phyloP scores from a whole-genome alignment of 2,113 vertebrate species.

The Mohoua ochrocephala region DNA sequence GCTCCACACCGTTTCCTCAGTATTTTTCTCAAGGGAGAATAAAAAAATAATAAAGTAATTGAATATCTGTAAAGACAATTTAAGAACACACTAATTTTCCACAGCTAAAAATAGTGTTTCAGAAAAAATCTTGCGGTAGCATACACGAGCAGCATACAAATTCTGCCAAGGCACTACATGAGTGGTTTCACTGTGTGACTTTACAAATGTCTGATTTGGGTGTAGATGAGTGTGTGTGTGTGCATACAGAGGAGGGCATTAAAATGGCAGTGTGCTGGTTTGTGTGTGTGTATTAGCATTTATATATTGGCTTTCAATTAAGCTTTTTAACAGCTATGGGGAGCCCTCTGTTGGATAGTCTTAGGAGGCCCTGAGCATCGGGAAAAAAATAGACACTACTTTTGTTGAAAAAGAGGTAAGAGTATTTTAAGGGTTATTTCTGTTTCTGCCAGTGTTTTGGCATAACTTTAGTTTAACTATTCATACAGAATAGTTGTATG shows the following conservation, averaged over 20 bases:
- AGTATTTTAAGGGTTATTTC: neutral
- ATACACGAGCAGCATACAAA: neutral
- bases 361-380: neutral
- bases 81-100: neutral
- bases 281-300: neutral
- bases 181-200: neutral
- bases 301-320: neutral
- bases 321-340: neutral
- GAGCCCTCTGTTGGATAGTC: constrained; percentile 64
- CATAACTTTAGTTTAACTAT: neutral
- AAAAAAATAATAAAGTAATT: neutral
- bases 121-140: neutral
- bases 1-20: fast-evolving
- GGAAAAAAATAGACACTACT: neutral
- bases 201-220: neutral
- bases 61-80: neutral
- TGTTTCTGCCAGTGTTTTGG: neutral
- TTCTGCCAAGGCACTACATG: neutral
- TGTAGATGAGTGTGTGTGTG: neutral
- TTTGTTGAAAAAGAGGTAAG: neutral
- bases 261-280: neutral
- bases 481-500: neutral
- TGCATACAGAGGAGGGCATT: neutral
- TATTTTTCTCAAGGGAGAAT: neutral
- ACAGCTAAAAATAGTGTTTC: neutral